Base-by-base conservation (phyloP, 1,140 invertebrate genomes). In the Diprion similis region DNA sequence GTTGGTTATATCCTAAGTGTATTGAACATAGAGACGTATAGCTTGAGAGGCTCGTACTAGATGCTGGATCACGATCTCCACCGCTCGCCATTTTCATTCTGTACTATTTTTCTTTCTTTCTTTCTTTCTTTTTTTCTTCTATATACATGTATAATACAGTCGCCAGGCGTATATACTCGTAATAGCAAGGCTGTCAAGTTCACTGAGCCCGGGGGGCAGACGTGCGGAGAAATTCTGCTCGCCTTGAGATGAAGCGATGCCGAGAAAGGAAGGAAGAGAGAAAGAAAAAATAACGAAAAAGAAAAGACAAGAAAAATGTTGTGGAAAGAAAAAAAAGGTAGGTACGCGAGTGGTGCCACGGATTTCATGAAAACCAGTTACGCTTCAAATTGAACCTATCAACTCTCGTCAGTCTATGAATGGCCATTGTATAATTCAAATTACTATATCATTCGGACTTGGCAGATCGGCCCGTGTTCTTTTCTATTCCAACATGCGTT, bases 171-270 rank as follows among this genome's bases (percentile, higher is more conserved):
- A 59, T 59, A 13, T 13, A 15, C 51, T 15, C n/a, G n/a, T 9
- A 59, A 59, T 59, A 17, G 51, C n/a, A 17, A 59, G 51, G 11
- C 51, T 59, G 51, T 59, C 51, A 59, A 59, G 51, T 59, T 59
- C 51, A 59, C 51, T 17, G 51, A 59, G 51, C 51, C 51, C 51
- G 51, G 51, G 51, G 51, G 51, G 51, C 51, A 59, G 9, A 6
- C 51, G 51, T 59, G 51, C 51, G 51, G 51, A 59, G 51, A 59
- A 59, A 59, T 59, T 59, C 51, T 59, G 51, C 9, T 17, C 51
- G 51, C 51, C 51, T 59, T 17, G n/a, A 59, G 51, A 59, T 59
- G 51, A 59, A 59, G n/a, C n/a, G 51, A 4, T 37, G 24, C 24
- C 24, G 24, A 37, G 24, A 37, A 37, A 37, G 24, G 6, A 37